Conservation (phyloP, 2,113 vertebrate genomes). For the Nyctibius bracteatus region DNA sequence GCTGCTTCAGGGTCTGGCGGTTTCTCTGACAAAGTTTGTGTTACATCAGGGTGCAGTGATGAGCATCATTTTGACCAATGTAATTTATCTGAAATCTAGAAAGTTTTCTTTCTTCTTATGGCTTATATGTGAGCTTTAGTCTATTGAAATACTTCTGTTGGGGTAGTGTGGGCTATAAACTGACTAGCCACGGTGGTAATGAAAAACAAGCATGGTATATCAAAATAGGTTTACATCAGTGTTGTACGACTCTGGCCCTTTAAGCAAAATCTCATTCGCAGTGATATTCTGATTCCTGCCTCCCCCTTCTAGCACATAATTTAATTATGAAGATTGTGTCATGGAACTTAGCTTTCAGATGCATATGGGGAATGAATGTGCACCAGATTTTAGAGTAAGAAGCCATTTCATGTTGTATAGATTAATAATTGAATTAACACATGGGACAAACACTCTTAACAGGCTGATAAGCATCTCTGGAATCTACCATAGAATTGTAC, state of each 20-base stretch:
- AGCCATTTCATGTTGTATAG: not conserved
- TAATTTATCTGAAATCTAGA: not conserved
- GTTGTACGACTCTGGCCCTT: not conserved
- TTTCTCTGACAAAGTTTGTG: not conserved
- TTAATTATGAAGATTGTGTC: slow-evolving; percentile 2
- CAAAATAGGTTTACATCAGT: not conserved
- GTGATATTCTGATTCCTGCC: not conserved
- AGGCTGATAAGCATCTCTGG: not conserved
- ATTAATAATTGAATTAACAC: not conserved
- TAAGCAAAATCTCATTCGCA: not conserved
- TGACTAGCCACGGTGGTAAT: not conserved
- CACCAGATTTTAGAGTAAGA: not conserved
- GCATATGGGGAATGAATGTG: not conserved
- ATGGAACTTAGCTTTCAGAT: not conserved
- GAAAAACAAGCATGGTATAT: not conserved
- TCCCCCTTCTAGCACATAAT: not conserved
- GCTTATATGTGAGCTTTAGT: not conserved
- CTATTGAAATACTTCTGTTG: not conserved
- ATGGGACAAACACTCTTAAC: not conserved
- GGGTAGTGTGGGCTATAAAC: not conserved
- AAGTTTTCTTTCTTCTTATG: not conserved
- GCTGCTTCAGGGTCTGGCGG: not conserved
- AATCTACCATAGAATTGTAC: not conserved
- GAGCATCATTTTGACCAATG: not conserved
- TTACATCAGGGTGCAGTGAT: not conserved